Conservation (phyloP, 2,113 vertebrate genomes). For the Chionis minor region DNA sequence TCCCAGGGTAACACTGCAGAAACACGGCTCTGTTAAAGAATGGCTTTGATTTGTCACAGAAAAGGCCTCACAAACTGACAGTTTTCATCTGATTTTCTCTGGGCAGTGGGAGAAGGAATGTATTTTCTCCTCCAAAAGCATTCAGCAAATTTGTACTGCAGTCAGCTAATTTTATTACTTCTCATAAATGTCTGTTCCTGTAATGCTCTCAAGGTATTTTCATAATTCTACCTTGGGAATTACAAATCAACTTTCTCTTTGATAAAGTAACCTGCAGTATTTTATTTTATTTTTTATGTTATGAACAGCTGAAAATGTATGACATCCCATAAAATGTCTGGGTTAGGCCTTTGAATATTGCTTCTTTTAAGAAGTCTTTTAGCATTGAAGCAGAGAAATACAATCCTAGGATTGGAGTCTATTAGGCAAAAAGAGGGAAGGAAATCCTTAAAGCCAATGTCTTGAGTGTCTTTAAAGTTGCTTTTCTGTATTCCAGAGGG, state of each 20-base stretch:
- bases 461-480: slow-evolving; percentile 60
- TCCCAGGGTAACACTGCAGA: background rate
- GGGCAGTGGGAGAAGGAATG: slow-evolving; percentile 31
- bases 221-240: slow-evolving; percentile 67
- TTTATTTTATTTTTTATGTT: slow-evolving; percentile 69
- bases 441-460: slow-evolving; percentile 58
- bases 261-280: slow-evolving; percentile 66
- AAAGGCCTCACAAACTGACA: slow-evolving; percentile 13
- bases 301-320: slow-evolving; percentile 68
- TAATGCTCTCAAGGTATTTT: slow-evolving; percentile 68
- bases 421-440: slow-evolving; percentile 54
- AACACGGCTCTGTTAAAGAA: background rate
- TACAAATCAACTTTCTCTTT: slow-evolving; percentile 66
- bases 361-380: slow-evolving; percentile 54
- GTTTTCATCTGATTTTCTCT: slow-evolving; percentile 37
- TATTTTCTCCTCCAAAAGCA: slow-evolving; percentile 59
- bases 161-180: slow-evolving; percentile 72
- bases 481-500: slow-evolving; percentile 63
- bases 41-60: background rate
- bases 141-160: slow-evolving; percentile 68
- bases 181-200: slow-evolving; percentile 68
- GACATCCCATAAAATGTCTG: slow-evolving; percentile 70
- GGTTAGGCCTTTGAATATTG: slow-evolving; percentile 55
- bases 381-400: slow-evolving; percentile 52
- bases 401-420: slow-evolving; percentile 61